phyloP scores from a whole-genome alignment of 2,888 invertebrate genomes.

The Tachina lurida region DNA sequence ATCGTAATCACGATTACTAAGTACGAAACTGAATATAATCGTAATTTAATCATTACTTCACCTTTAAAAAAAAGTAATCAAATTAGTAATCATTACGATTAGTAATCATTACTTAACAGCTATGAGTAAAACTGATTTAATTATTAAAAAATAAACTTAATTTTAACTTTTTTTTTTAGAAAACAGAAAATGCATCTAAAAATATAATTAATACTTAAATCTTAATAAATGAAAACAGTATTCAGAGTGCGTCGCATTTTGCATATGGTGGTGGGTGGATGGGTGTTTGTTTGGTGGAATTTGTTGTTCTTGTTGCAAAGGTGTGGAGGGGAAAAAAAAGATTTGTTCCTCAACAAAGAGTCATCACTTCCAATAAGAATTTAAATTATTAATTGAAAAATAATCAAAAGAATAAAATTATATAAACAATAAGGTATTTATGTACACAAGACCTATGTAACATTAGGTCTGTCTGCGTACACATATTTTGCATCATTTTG shows the following conservation, averaged over 20 bases:
- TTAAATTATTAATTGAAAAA: constrained; percentile 29
- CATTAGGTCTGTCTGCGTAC: too few relatives aligned
- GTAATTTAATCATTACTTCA: too few relatives aligned
- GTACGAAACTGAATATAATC: too few relatives aligned
- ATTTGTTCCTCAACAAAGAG: constrained; percentile 7
- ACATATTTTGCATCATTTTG: too few relatives aligned
- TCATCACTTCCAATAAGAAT: constrained; percentile 23
- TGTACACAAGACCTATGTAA: constrained; percentile 51
- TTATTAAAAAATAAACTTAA: constrained; percentile 42
- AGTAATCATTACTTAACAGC: too few relatives aligned
- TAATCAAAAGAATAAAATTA: constrained; percentile 3
- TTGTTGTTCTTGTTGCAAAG: constrained; percentile 39
- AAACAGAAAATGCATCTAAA: constrained; percentile 44
- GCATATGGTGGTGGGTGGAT: constrained; percentile 54
- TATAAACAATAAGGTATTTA: constrained; percentile 15
- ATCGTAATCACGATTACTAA: too few relatives aligned
- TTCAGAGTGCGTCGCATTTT: constrained; percentile 69
- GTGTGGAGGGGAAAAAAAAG: constrained; percentile 5
- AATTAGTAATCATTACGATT: too few relatives aligned
- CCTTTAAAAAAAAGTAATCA: too few relatives aligned
- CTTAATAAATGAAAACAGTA: constrained; percentile 64
- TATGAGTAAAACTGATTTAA: constrained; percentile 32
- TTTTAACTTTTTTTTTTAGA: neutral
- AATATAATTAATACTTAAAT: constrained; percentile 60
- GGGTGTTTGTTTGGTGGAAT: constrained; percentile 31